Evolutionary conservation across 2,113 vertebrate species (phyloP).

Genomic region (Corythornis vintsioides): DNA sequence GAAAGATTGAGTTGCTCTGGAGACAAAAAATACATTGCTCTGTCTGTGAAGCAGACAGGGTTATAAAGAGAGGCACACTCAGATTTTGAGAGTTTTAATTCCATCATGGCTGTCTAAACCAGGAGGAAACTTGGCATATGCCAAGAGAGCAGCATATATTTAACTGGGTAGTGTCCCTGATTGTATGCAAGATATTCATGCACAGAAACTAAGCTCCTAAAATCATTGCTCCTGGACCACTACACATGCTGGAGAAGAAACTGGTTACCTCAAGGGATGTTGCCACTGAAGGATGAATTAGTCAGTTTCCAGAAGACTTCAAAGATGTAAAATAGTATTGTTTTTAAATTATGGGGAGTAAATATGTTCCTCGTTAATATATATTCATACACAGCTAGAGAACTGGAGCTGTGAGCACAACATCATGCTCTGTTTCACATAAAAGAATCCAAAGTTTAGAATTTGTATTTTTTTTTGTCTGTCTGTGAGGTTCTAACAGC

Average conservation of each 20-base stretch:
- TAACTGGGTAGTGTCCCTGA: neutral
- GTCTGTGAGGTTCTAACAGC: neutral
- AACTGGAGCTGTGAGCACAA: neutral
- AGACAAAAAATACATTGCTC: neutral
- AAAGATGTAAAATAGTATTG: neutral
- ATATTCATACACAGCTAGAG: neutral
- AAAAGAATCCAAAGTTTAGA: neutral
- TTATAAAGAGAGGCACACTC: neutral
- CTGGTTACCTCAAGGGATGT: neutral
- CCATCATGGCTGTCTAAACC: neutral
- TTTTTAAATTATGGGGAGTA: neutral
- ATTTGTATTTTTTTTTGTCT: neutral
- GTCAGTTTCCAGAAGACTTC: neutral
- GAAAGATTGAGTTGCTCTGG: neutral
- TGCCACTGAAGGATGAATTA: neutral
- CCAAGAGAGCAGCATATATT: neutral
- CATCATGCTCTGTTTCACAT: neutral
- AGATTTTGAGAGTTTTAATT: slow-evolving; percentile 28
- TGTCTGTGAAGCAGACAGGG: neutral
- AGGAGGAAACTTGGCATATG: neutral
- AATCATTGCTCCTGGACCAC: neutral
- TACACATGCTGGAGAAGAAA: neutral
- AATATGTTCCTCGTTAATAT: neutral
- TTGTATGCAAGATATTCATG: neutral
- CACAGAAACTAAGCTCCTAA: neutral